Conservation (phyloP, 2,888 invertebrate species). For the Danaus chrysippus region DNA sequence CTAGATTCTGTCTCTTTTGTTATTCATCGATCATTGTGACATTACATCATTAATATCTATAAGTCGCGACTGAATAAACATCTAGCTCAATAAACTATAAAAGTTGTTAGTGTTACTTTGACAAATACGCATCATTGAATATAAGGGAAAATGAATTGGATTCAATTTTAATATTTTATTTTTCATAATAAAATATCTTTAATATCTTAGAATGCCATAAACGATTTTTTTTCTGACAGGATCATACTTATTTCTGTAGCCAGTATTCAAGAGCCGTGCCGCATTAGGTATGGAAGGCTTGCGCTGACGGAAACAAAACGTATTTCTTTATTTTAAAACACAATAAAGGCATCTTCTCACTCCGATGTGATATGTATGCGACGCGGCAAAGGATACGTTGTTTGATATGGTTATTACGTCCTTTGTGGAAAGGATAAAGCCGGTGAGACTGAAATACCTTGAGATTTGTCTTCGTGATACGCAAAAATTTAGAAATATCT, state of each 20-base stretch:
- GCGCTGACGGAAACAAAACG: slow-evolving; percentile 68
- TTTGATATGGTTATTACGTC: slow-evolving; percentile 79
- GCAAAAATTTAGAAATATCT: slow-evolving; percentile 65
- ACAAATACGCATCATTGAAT: slow-evolving; percentile 10
- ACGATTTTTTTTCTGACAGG: slow-evolving; percentile 11
- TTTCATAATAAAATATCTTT: slow-evolving; percentile 3
- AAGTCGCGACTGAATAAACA: slow-evolving; percentile 34
- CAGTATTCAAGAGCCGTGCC: slow-evolving; percentile 51
- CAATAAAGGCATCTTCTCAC: slow-evolving; percentile 55
- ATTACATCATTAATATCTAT: slow-evolving; percentile 35
- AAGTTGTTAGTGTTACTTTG: slow-evolving; percentile 8
- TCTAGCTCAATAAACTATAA: slow-evolving; percentile 25
- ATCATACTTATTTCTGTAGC: slow-evolving; percentile 35
- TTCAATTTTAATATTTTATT: slow-evolving; percentile 4
- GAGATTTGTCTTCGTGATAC: slow-evolving; percentile 70
- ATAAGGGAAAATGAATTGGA: neutral
- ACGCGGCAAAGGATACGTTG: slow-evolving; percentile 70
- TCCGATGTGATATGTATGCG: slow-evolving; percentile 70
- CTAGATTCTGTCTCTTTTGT: slow-evolving; percentile 33
- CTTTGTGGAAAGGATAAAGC: slow-evolving; percentile 71
- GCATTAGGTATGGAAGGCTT: slow-evolving; percentile 65
- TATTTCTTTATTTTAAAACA: slow-evolving; percentile 71
- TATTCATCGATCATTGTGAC: slow-evolving; percentile 34
- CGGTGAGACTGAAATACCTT: slow-evolving; percentile 50
- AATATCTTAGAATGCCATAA: neutral